Conservation (phyloP, 1,140 invertebrate genomes). For the Reticulitermes speratus region DNA sequence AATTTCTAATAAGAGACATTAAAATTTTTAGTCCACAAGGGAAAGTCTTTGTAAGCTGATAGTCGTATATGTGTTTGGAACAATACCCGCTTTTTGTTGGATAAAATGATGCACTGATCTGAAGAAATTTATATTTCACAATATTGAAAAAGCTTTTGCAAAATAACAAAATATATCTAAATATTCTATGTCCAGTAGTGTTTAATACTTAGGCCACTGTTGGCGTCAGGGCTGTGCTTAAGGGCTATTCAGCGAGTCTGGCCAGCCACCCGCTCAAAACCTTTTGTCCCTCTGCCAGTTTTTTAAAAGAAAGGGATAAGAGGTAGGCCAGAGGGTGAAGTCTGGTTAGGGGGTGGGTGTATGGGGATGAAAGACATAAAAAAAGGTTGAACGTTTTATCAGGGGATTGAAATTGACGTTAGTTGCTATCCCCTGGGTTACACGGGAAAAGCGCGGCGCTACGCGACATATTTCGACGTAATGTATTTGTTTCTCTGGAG, state of each 20-base stretch:
- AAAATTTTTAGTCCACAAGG: too few relatives aligned
- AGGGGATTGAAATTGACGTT: conserved; percentile 11
- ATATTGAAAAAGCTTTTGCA: too few relatives aligned
- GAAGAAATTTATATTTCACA: too few relatives aligned
- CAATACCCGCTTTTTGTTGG: too few relatives aligned
- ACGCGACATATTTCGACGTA: neutral
- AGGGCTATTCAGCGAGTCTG: neutral
- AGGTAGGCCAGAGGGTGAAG: neutral
- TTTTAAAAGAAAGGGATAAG: conserved; percentile 19
- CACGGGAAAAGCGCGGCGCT: too few relatives aligned
- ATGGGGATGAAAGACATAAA: neutral
- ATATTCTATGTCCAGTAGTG: too few relatives aligned
- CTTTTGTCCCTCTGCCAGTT: conserved; percentile 14
- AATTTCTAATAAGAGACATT: too few relatives aligned
- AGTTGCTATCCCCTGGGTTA: neutral
- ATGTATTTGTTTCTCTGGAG: neutral
- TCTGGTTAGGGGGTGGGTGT: neutral
- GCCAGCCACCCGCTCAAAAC: conserved; percentile 9
- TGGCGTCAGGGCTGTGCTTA: neutral
- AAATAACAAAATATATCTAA: too few relatives aligned
- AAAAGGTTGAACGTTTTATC: conserved; percentile 6
- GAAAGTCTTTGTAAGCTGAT: too few relatives aligned
- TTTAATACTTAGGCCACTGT: neutral
- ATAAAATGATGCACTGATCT: too few relatives aligned
- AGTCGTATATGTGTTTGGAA: too few relatives aligned